Percentiles rank a stretch among this genome's conserved stretches.
Evolutionary conservation across 2,888 invertebrate species (phyloP).

Genomic region (Tiliacea citrago): DNA sequence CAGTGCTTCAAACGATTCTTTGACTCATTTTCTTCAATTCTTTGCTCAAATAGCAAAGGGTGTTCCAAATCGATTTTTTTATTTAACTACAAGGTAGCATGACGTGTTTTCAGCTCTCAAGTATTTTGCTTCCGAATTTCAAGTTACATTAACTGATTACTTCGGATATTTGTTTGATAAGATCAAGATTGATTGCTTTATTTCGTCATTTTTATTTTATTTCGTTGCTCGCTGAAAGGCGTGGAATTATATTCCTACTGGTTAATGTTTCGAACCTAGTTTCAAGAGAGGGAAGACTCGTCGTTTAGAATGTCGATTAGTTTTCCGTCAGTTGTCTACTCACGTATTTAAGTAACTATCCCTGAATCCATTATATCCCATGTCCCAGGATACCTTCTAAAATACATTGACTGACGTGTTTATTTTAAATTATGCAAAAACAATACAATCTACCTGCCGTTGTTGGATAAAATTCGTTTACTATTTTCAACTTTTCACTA

Average conservation of each 20-base stretch:
- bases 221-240: constrained; percentile 3
- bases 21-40: constrained; percentile 22
- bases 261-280: constrained; percentile 10
- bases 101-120: constrained; percentile 31
- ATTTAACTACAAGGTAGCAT: constrained; percentile 57
- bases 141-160: constrained; percentile 50
- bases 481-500: constrained; percentile 7
- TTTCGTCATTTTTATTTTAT: constrained; percentile 13
- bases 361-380: constrained; percentile 24
- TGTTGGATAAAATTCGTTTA: neutral
- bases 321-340: constrained; percentile 30
- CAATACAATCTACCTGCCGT: neutral
- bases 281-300: neutral
- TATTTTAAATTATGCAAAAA: constrained; percentile 39
- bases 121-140: constrained; percentile 31
- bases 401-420: constrained; percentile 37
- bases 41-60: constrained; percentile 1
- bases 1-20: constrained; percentile 6
- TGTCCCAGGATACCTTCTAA: constrained; percentile 16
- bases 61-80: constrained; percentile 44
- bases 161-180: constrained; percentile 46
- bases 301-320: constrained; percentile 30
- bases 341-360: constrained; percentile 9
- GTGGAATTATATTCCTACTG: neutral
- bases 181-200: constrained; percentile 46